phyloP scores from a whole-genome alignment of 2,113 vertebrate genomes.

The Lagenorhynchus albirostris region DNA sequence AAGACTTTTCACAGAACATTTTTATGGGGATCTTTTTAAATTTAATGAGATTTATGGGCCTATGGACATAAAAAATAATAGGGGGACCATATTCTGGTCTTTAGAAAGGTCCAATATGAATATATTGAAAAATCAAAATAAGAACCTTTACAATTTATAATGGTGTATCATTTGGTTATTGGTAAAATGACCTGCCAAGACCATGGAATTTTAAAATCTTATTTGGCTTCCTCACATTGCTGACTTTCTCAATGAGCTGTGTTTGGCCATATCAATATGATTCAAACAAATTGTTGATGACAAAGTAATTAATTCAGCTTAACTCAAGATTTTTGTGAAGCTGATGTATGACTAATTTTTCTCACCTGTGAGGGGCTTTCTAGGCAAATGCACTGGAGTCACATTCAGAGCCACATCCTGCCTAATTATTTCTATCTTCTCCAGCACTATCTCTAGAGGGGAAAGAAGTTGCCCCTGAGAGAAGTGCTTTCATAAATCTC shows the following conservation, averaged over 20 bases:
- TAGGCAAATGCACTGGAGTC: neutral
- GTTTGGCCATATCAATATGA: neutral
- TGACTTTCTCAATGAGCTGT: neutral
- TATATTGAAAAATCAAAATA: constrained; percentile 27
- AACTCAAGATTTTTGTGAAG: neutral
- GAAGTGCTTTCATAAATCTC: neutral
- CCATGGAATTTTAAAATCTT: constrained; percentile 31
- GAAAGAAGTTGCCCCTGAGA: neutral
- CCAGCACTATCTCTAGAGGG: neutral
- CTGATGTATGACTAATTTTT: neutral
- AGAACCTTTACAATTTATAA: constrained; percentile 6
- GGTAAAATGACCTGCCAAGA: constrained; percentile 8
- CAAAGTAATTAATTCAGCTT: neutral
- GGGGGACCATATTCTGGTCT: neutral
- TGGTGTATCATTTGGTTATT: constrained; percentile 4
- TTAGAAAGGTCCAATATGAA: neutral
- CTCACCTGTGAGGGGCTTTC: neutral
- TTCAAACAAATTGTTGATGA: neutral
- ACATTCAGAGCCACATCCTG: neutral
- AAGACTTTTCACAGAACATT: constrained; percentile 33
- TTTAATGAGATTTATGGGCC: constrained; percentile 21
- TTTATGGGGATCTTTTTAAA: neutral
- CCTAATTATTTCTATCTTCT: neutral
- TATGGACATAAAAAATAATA: neutral
- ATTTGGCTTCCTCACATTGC: neutral